Evolutionary conservation across 2,888 invertebrate species (phyloP).

Genomic region (Lithophane ornitopus): DNA sequence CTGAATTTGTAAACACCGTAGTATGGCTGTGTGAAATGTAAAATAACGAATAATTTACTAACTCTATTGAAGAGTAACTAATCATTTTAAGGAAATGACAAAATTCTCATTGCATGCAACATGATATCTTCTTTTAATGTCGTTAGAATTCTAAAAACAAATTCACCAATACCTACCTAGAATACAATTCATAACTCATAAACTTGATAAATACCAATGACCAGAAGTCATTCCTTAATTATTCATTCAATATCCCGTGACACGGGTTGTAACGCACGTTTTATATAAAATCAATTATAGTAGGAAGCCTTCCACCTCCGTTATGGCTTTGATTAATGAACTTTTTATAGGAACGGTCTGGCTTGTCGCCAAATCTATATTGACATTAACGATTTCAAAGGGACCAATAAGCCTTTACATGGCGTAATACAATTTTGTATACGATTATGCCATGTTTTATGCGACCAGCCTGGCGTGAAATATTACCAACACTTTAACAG

Average conservation of each 20-base stretch:
- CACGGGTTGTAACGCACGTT: conserved; percentile 54
- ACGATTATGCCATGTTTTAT: conserved; percentile 39
- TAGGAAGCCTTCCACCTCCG: conserved; percentile 61
- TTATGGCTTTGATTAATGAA: conserved; percentile 77
- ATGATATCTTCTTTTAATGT: neutral
- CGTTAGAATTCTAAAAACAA: neutral
- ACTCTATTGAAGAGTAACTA: neutral
- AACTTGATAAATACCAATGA: neutral
- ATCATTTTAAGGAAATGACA: neutral
- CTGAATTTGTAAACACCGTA: too few species aligned
- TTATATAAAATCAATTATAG: conserved; percentile 77
- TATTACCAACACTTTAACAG: conserved; percentile 8
- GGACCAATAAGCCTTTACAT: conserved; percentile 61
- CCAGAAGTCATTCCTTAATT: conserved; percentile 32
- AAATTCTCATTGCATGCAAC: neutral
- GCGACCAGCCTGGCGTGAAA: conserved; percentile 3
- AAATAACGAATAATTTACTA: neutral
- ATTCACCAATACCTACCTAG: neutral
- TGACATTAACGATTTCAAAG: conserved; percentile 77
- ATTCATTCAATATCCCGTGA: conserved; percentile 12
- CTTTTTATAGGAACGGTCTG: conserved; percentile 76
- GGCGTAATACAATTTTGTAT: conserved; percentile 38
- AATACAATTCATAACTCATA: neutral
- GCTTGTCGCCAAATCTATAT: conserved; percentile 79
- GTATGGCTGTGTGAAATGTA: neutral